These are phyloP conservation scores for Mormyrus hasselquistii DNA, from an alignment of 2,797 vertebrate genomes.

Conservation along the genomic window DNA sequence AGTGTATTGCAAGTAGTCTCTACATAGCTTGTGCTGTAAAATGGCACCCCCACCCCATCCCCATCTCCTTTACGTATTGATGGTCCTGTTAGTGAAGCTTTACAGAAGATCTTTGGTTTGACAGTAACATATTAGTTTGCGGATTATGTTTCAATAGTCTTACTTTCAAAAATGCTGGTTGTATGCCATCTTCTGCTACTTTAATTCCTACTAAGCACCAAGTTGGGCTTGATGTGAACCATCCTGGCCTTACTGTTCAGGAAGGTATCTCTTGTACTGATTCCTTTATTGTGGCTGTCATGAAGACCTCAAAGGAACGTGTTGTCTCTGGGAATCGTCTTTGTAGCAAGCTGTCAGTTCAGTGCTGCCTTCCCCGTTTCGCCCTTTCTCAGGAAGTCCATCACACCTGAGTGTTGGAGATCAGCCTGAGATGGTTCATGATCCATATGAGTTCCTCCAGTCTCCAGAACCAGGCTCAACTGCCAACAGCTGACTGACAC, in stretches of 20 bases:
- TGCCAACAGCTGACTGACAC: slow-evolving; percentile 57
- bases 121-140: background rate
- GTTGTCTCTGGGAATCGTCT: background rate
- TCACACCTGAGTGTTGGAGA: slow-evolving; percentile 84
- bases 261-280: background rate
- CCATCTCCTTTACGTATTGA: background rate
- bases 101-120: background rate
- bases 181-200: background rate
- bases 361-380: background rate
- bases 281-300: background rate
- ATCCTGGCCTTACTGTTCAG: background rate
- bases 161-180: background rate
- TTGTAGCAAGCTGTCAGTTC: background rate
- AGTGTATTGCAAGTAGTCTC: background rate
- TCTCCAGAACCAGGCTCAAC: slow-evolving; percentile 75
- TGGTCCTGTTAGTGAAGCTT: background rate
- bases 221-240: background rate
- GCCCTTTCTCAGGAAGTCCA: slow-evolving; percentile 74
- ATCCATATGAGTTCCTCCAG: slow-evolving; percentile 94
- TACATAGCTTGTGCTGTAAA: background rate
- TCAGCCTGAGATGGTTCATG: slow-evolving; percentile 83
- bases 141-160: background rate
- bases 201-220: background rate
- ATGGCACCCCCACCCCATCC: background rate
- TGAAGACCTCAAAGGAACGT: background rate